Conservation (phyloP, 2,888 invertebrate species). For the Caenorhabditis virilis region DNA sequence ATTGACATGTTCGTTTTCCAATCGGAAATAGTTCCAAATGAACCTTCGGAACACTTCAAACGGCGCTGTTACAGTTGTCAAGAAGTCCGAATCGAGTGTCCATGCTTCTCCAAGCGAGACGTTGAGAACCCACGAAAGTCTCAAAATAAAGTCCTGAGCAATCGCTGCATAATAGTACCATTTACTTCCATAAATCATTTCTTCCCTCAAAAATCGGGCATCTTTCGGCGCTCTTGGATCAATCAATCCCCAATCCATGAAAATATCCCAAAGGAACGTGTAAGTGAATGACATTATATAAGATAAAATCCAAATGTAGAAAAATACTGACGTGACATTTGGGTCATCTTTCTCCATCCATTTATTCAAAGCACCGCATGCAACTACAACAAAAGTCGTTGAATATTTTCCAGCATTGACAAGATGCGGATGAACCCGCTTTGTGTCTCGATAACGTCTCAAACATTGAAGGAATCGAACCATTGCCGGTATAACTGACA, state of each 20-base stretch:
- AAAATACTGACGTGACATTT: slow-evolving; percentile 60
- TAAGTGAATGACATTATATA: slow-evolving; percentile 81
- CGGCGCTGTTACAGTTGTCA: slow-evolving; percentile 65
- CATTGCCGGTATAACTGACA: slow-evolving; percentile 93
- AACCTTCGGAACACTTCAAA: slow-evolving; percentile 76
- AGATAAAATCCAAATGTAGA: slow-evolving; percentile 80
- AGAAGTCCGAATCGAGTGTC: slow-evolving; percentile 65
- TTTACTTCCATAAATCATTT: slow-evolving; percentile 68
- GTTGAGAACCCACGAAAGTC: slow-evolving; percentile 90
- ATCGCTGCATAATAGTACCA: slow-evolving; percentile 92
- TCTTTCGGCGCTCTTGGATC: slow-evolving; percentile 85
- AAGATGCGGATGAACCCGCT: slow-evolving; percentile 85
- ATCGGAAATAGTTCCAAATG: slow-evolving; percentile 98
- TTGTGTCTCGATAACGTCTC: slow-evolving; percentile 89
- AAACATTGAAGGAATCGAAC: slow-evolving; percentile 96
- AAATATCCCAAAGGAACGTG: slow-evolving; percentile 96
- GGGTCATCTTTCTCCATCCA: slow-evolving; percentile 76
- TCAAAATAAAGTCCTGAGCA: slow-evolving; percentile 86
- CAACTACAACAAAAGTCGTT: slow-evolving; percentile 91
- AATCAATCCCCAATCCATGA: slow-evolving; percentile 86
- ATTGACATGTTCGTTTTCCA: slow-evolving; percentile 98
- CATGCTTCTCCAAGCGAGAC: slow-evolving; percentile 74
- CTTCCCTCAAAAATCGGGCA: slow-evolving; percentile 75
- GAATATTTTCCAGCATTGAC: slow-evolving; percentile 98
- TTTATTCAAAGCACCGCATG: slow-evolving; percentile 73